These are phyloP conservation scores for Gymnopithys bicolor DNA, from an alignment of 2,797 vertebrate genomes.

Conservation along the genomic window DNA sequence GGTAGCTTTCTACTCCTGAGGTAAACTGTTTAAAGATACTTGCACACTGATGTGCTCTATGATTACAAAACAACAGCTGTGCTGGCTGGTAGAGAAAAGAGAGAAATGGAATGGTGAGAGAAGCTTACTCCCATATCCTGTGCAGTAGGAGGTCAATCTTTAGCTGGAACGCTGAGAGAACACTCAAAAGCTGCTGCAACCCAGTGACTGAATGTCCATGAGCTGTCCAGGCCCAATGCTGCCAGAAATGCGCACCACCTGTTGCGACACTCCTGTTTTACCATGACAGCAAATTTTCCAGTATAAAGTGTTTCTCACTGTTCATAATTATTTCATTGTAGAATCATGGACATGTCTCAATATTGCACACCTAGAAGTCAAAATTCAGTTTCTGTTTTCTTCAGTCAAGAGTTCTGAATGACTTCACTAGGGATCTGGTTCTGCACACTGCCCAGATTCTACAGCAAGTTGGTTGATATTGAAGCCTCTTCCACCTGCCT, in stretches of 20 bases:
- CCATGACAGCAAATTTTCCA: background rate
- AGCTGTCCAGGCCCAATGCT: background rate
- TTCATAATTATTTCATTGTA: background rate
- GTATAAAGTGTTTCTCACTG: background rate
- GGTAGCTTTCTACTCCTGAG: background rate
- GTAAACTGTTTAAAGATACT: background rate
- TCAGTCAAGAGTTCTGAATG: background rate
- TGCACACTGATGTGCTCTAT: background rate
- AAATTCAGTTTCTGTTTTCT: background rate
- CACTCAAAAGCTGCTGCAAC: background rate
- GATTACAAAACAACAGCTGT: background rate
- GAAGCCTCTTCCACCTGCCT: background rate
- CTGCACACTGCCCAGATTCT: background rate
- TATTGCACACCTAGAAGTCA: background rate
- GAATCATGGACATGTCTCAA: background rate
- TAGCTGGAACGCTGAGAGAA: background rate
- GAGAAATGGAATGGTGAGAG: background rate
- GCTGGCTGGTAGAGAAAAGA: background rate
- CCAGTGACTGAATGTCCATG: background rate
- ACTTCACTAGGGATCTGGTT: background rate
- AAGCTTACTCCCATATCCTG: background rate
- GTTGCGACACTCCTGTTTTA: background rate
- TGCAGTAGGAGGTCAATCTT: background rate
- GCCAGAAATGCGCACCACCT: background rate
- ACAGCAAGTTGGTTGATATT: fast-evolving